phyloP scores from a whole-genome alignment of 2,888 invertebrate species.

The Taphrorychus bicolor region DNA sequence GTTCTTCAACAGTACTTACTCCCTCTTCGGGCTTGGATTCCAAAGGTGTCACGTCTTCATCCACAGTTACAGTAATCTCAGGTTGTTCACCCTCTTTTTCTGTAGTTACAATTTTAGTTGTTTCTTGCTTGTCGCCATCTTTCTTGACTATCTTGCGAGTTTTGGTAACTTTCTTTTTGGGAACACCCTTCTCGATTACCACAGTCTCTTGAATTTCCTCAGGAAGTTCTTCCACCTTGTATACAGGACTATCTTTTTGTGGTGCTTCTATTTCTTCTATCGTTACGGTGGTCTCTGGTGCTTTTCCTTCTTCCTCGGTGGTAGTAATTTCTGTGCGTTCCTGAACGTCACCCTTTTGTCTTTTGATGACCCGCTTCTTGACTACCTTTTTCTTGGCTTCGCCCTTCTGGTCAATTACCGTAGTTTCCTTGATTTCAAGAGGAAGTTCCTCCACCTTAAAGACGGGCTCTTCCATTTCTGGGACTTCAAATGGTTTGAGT shows the following conservation, averaged over 20 bases:
- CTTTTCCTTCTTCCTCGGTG: slow-evolving; percentile 54
- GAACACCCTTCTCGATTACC: slow-evolving; percentile 60
- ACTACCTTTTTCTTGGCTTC: slow-evolving; percentile 55
- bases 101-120: slow-evolving; percentile 52
- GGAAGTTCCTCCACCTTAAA: slow-evolving; percentile 54
- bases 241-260: slow-evolving; percentile 56
- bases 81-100: slow-evolving; percentile 53
- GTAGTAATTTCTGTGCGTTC: slow-evolving; percentile 51
- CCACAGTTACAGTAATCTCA: slow-evolving; percentile 54
- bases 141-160: slow-evolving; percentile 59
- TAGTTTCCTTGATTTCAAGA: slow-evolving; percentile 52
- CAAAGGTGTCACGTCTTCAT: slow-evolving; percentile 49
- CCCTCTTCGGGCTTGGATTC: slow-evolving; percentile 46
- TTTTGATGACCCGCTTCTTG: slow-evolving; percentile 58
- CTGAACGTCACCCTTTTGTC: slow-evolving; percentile 55
- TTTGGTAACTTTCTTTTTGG: slow-evolving; percentile 54
- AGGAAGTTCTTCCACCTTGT: slow-evolving; percentile 54
- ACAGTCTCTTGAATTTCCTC: slow-evolving; percentile 54
- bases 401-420: slow-evolving; percentile 44
- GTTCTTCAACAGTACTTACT: slow-evolving; percentile 44
- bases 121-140: slow-evolving; percentile 52
- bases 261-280: slow-evolving; percentile 54
- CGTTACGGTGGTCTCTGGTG: slow-evolving; percentile 58
- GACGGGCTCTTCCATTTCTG: slow-evolving; percentile 56
- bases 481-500: slow-evolving; percentile 48